Percentiles rank a stretch among this genome's conserved stretches.
These are phyloP conservation scores for Ceratotherium simum DNA, from an alignment of 2,113 vertebrate species.

Conservation along the genomic window DNA sequence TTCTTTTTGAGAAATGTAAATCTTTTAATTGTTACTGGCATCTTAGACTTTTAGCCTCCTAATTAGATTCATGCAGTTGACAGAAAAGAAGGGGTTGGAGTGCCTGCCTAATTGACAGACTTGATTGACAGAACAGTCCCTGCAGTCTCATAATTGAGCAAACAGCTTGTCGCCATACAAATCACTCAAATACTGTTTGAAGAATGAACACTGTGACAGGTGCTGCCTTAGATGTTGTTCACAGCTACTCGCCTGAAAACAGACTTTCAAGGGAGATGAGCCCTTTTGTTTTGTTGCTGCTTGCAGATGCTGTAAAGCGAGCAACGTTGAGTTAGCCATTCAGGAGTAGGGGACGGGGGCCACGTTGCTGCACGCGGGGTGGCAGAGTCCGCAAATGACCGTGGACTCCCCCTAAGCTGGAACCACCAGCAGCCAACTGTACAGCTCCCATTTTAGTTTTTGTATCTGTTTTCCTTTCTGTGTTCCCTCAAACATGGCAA, in stretches of 20 bases:
- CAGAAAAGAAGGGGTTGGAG: not conserved
- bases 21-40: not conserved
- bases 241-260: not conserved
- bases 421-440: accelerated
- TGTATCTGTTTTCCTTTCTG: not conserved
- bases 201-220: not conserved
- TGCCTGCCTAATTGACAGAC: constrained; percentile 53
- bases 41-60: not conserved
- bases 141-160: constrained; percentile 50
- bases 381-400: accelerated
- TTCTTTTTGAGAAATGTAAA: not conserved
- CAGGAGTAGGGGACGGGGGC: accelerated
- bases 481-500: not conserved
- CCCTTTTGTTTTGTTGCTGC: not conserved
- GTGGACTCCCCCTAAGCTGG: accelerated
- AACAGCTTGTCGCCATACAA: constrained; percentile 53
- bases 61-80: not conserved
- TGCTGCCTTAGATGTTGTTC: not conserved
- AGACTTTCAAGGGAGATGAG: not conserved
- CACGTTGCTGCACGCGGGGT: accelerated
- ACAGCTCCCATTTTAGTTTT: accelerated
- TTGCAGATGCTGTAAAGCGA: not conserved
- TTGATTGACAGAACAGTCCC: constrained; percentile 50
- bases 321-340: not conserved
- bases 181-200: constrained; percentile 28